These are phyloP conservation scores for Tachuris rubrigastra DNA, from an alignment of 2,113 vertebrate species.

Conservation along the genomic window DNA sequence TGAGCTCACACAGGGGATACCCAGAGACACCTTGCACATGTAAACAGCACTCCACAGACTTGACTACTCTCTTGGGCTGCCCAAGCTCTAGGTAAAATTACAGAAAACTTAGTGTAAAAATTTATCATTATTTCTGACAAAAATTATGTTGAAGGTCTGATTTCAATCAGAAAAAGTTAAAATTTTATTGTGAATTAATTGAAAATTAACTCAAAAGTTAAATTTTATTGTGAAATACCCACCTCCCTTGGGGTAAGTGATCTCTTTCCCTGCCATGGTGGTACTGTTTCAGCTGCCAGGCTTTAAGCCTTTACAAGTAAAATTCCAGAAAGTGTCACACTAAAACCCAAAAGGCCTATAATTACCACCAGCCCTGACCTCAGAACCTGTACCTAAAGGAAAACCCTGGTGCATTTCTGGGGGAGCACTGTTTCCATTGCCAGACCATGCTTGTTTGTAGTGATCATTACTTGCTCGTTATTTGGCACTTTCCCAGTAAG, in stretches of 20 bases:
- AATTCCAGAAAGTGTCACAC: background rate
- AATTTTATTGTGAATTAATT: too few species aligned
- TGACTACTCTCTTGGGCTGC: background rate
- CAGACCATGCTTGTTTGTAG: background rate
- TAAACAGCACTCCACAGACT: fast-evolving
- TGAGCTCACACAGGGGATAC: background rate
- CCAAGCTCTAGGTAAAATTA: background rate
- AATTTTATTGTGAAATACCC: background rate
- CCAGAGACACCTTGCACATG: background rate
- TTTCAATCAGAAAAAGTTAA: background rate
- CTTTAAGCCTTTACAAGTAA: background rate
- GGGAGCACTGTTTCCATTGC: background rate
- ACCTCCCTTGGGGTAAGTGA: fast-evolving
- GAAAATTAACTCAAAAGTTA: too few species aligned
- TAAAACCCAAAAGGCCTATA: background rate
- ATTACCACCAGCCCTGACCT: background rate
- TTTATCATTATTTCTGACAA: background rate
- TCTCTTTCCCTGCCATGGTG: fast-evolving
- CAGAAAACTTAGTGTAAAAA: background rate
- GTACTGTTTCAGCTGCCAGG: background rate
- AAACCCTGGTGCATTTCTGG: fast-evolving
- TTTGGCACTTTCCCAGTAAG: background rate
- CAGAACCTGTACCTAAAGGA: too few species aligned
- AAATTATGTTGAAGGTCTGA: background rate
- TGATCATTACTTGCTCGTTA: too few species aligned